A percentile compares a stretch with the other conserved stretches of the same genome.
These are phyloP conservation scores for Mixornis gularis DNA, from an alignment of 2,113 vertebrate genomes.

Conservation along the genomic window DNA sequence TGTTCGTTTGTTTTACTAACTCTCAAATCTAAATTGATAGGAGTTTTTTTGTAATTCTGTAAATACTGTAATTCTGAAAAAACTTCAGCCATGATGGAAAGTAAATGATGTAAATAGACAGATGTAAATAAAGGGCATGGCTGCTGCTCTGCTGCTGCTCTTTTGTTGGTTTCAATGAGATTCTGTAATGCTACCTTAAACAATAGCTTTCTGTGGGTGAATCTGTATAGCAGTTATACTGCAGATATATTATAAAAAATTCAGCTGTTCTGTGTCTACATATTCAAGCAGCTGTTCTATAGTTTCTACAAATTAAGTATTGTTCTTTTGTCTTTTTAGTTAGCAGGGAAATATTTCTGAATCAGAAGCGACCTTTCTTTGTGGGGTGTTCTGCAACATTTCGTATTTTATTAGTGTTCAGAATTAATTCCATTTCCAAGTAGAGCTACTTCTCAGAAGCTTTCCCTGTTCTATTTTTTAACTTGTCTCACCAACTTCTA, in stretches of 20 bases:
- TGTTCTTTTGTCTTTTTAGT: background rate
- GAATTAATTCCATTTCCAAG: background rate
- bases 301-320: background rate
- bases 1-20: background rate
- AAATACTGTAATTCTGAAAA: background rate
- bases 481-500: background rate
- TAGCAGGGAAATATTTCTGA: background rate
- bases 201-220: slow-evolving; percentile 16
- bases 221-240: background rate
- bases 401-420: background rate
- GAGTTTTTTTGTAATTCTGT: background rate
- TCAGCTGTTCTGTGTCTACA: background rate
- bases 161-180: background rate
- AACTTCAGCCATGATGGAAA: background rate
- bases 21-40: background rate
- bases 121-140: background rate
- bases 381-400: background rate
- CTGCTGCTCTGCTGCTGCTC: background rate
- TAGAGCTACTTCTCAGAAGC: background rate
- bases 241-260: background rate
- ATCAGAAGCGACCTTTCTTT: background rate
- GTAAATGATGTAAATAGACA: no score
- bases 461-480: background rate
- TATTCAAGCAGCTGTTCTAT: background rate
- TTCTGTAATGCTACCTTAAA: slow-evolving; percentile 21